phyloP scores from a whole-genome alignment of 2,113 vertebrate species.

The Sterna hirundo region DNA sequence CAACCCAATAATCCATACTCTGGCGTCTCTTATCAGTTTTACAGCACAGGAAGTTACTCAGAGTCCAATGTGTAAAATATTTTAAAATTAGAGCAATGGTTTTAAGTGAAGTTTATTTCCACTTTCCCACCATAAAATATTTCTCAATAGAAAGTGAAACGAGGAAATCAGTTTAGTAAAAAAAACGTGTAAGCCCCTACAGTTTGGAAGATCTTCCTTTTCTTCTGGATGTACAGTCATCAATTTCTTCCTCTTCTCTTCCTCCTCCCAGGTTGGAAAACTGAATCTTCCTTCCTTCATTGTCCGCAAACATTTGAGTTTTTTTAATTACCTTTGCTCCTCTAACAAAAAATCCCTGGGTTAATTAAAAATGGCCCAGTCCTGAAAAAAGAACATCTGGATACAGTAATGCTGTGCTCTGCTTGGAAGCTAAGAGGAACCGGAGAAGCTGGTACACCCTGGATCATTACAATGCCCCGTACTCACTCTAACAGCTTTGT shows the following conservation, averaged over 20 bases:
- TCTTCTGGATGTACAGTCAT: neutral
- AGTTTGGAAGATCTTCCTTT: neutral
- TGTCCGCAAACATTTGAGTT: neutral
- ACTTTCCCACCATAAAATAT: neutral
- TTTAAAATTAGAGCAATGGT: neutral
- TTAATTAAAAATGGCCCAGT: neutral
- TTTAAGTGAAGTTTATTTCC: neutral
- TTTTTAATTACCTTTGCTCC: neutral
- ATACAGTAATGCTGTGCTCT: neutral
- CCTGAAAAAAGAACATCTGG: neutral
- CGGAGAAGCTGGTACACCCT: accelerated
- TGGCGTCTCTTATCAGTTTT: neutral
- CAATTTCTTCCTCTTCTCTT: neutral
- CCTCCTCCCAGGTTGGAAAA: neutral
- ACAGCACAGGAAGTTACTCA: neutral
- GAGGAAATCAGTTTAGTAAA: neutral
- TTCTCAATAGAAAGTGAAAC: neutral
- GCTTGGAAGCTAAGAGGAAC: neutral
- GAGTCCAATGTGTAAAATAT: neutral
- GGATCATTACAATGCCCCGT: too few species aligned
- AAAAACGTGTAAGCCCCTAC: neutral
- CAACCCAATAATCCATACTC: neutral
- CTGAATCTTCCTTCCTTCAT: neutral
- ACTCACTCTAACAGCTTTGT: neutral
- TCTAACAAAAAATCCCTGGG: neutral